Evolutionary conservation across 92 coral and sea anemone species (phyloP).

Genomic region (Zoanthus gigantus): DNA sequence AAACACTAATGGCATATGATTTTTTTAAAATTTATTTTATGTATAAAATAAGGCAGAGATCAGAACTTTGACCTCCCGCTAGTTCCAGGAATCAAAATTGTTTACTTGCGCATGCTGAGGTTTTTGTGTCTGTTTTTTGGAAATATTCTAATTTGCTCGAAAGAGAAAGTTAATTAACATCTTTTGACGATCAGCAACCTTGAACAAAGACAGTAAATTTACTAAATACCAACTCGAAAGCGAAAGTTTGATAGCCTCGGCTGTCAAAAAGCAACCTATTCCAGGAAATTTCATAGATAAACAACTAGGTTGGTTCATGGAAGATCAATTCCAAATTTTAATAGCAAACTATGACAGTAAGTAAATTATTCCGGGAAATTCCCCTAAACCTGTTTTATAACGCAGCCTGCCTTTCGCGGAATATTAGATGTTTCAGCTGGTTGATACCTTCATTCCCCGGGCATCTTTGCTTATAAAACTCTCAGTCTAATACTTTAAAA

Average conservation of each 20-base stretch:
- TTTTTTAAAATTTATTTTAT: background rate
- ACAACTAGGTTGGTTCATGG: too few relatives aligned
- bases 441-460: background rate
- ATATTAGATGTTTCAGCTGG: background rate
- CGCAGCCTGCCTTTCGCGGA: background rate
- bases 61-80: background rate
- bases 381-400: slow-evolving; percentile 2
- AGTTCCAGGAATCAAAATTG: background rate
- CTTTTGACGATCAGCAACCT: background rate
- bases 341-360: too few relatives aligned
- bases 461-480: background rate
- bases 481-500: background rate
- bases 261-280: background rate
- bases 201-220: background rate
- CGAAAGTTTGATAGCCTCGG: background rate
- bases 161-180: background rate
- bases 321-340: too few relatives aligned
- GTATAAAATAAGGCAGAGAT: background rate
- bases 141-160: background rate
- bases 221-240: background rate
- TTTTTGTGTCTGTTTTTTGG: background rate
- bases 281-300: slow-evolving; percentile 6
- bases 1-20: too few relatives aligned
- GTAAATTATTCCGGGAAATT: background rate
- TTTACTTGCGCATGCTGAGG: background rate